A percentile compares a stretch with the other conserved stretches of the same genome.
These are phyloP conservation scores for Platycnemis pennipes DNA, from an alignment of 2,888 invertebrate genomes.

Conservation along the genomic window DNA sequence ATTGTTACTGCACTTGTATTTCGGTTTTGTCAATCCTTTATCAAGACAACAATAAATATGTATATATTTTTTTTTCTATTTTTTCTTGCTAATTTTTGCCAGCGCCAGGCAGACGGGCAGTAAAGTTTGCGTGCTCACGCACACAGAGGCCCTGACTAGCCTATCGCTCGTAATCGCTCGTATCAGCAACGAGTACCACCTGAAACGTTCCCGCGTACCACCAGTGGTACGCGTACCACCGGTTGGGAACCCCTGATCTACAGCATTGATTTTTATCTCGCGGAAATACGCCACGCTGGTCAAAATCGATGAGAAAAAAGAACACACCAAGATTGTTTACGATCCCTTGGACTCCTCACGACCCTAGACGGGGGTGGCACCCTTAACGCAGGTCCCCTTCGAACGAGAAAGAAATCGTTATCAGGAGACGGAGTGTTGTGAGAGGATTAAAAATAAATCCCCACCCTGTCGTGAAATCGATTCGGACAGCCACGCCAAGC, in stretches of 20 bases:
- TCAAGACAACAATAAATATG: too few relatives aligned
- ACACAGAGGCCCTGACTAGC: too few relatives aligned
- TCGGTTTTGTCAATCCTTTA: too few relatives aligned
- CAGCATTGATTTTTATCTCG: neutral
- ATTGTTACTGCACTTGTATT: too few relatives aligned
- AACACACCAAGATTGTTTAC: neutral
- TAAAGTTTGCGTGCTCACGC: too few relatives aligned
- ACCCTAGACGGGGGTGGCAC: neutral
- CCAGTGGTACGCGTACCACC: too few relatives aligned
- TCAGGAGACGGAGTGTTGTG: neutral
- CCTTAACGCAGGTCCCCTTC: neutral
- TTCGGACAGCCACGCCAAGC: neutral
- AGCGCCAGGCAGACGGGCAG: too few relatives aligned
- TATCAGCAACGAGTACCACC: too few relatives aligned
- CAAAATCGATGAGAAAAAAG: neutral
- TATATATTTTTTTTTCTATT: too few relatives aligned
- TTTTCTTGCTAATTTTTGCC: too few relatives aligned
- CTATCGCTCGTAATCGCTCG: too few relatives aligned
- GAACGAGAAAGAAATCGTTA: neutral
- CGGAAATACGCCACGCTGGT: neutral
- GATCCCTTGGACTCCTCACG: neutral
- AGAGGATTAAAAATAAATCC: neutral
- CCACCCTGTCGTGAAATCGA: neutral
- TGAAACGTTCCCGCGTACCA: too few relatives aligned
- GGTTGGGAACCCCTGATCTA: neutral